Conservation (phyloP, 64 coral and sea anemone species). For the Montipora efflorescens region DNA sequence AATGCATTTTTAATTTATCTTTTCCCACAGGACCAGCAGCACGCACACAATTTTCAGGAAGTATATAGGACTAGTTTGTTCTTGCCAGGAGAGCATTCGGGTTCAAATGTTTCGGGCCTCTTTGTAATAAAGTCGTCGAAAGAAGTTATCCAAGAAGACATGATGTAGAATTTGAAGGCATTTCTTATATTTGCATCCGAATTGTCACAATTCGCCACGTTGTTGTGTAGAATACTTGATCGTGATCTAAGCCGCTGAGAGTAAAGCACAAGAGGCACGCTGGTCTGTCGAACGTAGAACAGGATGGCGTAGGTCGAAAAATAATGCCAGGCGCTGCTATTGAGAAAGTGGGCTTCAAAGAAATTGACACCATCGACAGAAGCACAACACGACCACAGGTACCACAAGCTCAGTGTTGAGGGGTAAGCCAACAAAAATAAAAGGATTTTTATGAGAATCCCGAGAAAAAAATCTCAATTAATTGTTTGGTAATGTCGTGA, state of each 20-base stretch:
- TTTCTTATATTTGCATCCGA: constrained; percentile 55
- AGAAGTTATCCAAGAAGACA: constrained; percentile 66
- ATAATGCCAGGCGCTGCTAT: constrained; percentile 33
- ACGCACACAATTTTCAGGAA: constrained; percentile 43
- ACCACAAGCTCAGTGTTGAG: neutral
- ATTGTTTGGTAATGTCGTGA: neutral
- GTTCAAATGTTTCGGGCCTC: constrained; percentile 30
- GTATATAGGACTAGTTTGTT: neutral
- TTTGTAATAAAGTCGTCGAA: constrained; percentile 62
- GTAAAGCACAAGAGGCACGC: constrained; percentile 42
- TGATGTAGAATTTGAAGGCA: constrained; percentile 50
- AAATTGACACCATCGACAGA: constrained; percentile 14
- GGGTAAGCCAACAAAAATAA: constrained; percentile 21
- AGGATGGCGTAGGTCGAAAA: constrained; percentile 56
- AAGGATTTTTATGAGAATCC: neutral
- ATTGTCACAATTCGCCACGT: constrained; percentile 53
- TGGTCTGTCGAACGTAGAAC: constrained; percentile 58
- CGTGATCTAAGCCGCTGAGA: neutral
- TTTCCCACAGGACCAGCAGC: constrained; percentile 27
- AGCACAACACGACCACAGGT: constrained; percentile 6
- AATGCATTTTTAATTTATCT: constrained; percentile 37
- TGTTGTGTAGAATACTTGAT: constrained; percentile 48
- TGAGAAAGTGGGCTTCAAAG: constrained; percentile 34
- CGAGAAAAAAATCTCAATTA: neutral
- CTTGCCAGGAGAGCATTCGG: constrained; percentile 21